These are phyloP conservation scores for Dufourea novaeangliae DNA, from an alignment of 1,140 invertebrate species.

Conservation along the genomic window DNA sequence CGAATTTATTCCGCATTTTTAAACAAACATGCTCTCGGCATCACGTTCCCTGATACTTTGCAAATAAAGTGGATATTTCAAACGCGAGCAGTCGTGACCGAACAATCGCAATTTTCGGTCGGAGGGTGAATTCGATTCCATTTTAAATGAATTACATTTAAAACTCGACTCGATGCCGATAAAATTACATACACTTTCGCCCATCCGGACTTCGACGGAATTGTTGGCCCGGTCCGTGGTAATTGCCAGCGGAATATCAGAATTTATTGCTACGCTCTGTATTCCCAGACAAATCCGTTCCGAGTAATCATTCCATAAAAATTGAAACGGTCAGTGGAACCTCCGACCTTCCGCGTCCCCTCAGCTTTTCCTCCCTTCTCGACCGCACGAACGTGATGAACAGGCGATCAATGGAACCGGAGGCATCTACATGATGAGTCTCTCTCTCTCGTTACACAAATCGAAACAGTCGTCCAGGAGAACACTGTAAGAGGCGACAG, in stretches of 20 bases:
- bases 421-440: neutral
- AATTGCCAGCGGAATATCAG: constrained; percentile 22
- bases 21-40: constrained; percentile 1
- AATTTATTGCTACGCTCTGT: constrained; percentile 27
- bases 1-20: constrained; percentile 18
- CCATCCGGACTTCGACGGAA: neutral
- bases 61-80: constrained; percentile 46
- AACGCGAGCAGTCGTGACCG: neutral
- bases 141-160: constrained; percentile 50
- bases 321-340: constrained; percentile 34
- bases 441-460: neutral
- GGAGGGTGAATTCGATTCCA: constrained; percentile 15
- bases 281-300: neutral
- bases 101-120: constrained; percentile 30
- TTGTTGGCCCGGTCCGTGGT: neutral
- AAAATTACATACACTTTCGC: constrained; percentile 19
- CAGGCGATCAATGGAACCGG: neutral
- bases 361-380: neutral
- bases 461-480: too few relatives aligned
- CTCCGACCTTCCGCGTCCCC: neutral
- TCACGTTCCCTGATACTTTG: constrained; percentile 5
- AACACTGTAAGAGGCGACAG: neutral
- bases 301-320: constrained; percentile 5
- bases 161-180: neutral
- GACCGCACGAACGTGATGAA: neutral